These are phyloP conservation scores for Eretmochelys imbricata DNA, from an alignment of 2,113 vertebrate species.

Conservation along the genomic window DNA sequence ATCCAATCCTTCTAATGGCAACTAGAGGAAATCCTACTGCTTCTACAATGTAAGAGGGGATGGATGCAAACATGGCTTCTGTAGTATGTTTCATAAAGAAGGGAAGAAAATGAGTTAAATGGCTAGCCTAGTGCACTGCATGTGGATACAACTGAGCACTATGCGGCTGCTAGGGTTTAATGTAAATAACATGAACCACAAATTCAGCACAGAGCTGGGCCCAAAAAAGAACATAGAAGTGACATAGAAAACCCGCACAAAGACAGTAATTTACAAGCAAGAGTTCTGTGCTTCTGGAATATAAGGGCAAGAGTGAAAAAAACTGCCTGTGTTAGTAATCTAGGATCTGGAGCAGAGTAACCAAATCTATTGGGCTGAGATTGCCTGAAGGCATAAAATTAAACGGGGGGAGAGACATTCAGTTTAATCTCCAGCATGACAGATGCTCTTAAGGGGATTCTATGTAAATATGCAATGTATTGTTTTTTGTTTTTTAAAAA, in stretches of 20 bases:
- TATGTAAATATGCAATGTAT: constrained; percentile 63
- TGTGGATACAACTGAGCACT: constrained; percentile 11
- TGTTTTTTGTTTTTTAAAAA: constrained; percentile 50
- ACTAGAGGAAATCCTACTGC: not conserved
- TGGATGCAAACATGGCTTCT: not conserved
- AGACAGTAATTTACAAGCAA: constrained; percentile 46
- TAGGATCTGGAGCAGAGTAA: constrained; percentile 67
- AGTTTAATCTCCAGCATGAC: constrained; percentile 73
- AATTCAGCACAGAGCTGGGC: constrained; percentile 5
- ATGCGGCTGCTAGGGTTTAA: not conserved
- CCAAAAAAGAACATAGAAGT: constrained; percentile 35
- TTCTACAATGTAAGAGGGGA: constrained; percentile 22
- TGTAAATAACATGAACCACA: constrained; percentile 59
- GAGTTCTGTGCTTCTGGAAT: constrained; percentile 52
- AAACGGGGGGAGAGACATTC: constrained; percentile 68
- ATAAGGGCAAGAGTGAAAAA: constrained; percentile 41
- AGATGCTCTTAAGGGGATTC: constrained; percentile 73
- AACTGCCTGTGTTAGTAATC: constrained; percentile 56
- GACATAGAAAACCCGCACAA: constrained; percentile 47
- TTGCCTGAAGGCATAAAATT: constrained; percentile 71
- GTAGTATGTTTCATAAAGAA: not conserved
- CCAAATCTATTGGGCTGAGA: constrained; percentile 55
- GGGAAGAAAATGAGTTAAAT: constrained; percentile 31
- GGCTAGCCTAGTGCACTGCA: constrained; percentile 13
- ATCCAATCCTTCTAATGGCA: not conserved